Conservation (phyloP, 2,797 vertebrate species). For the Clarias pachynema region DNA sequence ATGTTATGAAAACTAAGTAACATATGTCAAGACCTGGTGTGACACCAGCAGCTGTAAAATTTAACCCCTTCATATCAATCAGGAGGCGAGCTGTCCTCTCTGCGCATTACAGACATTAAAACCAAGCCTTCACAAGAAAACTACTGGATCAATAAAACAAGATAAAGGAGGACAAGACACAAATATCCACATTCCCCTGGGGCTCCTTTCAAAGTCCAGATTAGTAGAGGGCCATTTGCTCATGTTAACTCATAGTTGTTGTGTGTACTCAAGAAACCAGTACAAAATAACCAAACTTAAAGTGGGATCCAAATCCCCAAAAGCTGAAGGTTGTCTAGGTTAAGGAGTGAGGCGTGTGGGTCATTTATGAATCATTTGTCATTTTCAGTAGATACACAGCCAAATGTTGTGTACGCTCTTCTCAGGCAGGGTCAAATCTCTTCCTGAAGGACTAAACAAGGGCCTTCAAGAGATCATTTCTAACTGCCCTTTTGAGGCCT, state of each 20-base stretch:
- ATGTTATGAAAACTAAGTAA: not conserved
- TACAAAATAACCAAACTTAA: constrained; percentile 52
- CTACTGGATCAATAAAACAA: constrained; percentile 52
- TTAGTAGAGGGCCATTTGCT: constrained; percentile 45
- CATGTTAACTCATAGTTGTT: constrained; percentile 44
- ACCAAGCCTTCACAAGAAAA: constrained; percentile 25
- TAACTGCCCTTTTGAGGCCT: constrained; percentile 24
- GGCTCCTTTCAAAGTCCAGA: constrained; percentile 52
- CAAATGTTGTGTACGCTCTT: constrained; percentile 44
- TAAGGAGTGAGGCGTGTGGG: constrained; percentile 44
- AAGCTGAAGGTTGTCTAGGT: constrained; percentile 43
- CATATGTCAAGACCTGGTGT: not conserved
- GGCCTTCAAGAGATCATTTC: constrained; percentile 40
- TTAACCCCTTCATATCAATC: not conserved
- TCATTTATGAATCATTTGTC: constrained; percentile 45
- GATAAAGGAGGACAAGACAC: constrained; percentile 40
- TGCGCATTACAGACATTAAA: constrained; percentile 20
- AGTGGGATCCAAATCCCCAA: constrained; percentile 41
- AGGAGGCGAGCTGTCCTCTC: constrained; percentile 28
- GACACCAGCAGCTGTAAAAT: not conserved
- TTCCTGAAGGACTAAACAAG: constrained; percentile 37
- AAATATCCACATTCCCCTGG: constrained; percentile 37
- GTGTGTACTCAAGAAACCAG: constrained; percentile 39
- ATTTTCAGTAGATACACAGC: constrained; percentile 37
- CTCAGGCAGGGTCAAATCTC: constrained; percentile 18